Base-by-base conservation (phyloP, 2,797 vertebrate species). In the Ptychadena robeensis region DNA sequence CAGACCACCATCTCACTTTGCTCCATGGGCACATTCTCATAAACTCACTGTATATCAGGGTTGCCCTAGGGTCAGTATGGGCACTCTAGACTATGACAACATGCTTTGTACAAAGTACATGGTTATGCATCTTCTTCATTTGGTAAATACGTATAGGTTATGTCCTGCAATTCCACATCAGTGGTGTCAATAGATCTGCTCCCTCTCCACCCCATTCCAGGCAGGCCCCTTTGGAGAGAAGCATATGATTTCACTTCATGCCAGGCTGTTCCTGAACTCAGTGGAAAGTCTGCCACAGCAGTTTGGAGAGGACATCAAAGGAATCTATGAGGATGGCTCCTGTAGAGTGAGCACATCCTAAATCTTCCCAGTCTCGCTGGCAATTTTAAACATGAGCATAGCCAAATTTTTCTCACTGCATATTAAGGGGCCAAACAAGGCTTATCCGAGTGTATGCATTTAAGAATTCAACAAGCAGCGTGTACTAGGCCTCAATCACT, bases 281-380 rank as follows among this genome's bases (percentile, higher is more conserved):
- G 66, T 85, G 82, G 82, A 85, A 85, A 85, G 64, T 85, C 77
- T 75, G 77, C 75, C 71, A 80, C 77, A 80, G 82, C 79, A 79
- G 30, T 59, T 85, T 80, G 82, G 82, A 85, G 73, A 75, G 77
- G 77, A 85, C 77, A 85, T 85, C 77, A 85, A 85, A 85, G 82
- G 10, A 44, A 63, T 59, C 77, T 48, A 53, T 74, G 76, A 76
- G 79, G 82, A 79, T 65, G 64, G 70, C 76, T 84, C 82, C 82
- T 71, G 82, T 73, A 80, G 76, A 84, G 82, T 61, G 53, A 34
- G 53, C 82, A 80, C 71, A 84, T 84, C 76, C 82, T 79, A 85
- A 80, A 85, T 85, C 77, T 85, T 75, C 82, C 53, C 30, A 70
- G 37, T 64, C 67, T 84, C 69, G 30, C 77, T 84, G 82, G 77